phyloP scores from a whole-genome alignment of 2,888 invertebrate species.

The Cerastoderma edule region DNA sequence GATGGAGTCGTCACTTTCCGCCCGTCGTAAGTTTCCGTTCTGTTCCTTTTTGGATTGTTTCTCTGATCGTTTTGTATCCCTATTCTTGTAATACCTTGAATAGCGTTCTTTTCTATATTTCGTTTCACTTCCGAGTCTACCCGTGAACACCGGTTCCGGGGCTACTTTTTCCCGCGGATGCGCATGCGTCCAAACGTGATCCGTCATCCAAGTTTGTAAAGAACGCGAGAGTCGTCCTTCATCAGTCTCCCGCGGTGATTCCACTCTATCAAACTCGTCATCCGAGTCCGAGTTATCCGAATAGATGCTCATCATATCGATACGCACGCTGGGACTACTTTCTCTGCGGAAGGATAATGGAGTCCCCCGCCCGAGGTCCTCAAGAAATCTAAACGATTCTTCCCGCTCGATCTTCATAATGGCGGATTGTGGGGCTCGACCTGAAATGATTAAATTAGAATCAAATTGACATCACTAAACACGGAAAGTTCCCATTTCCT shows the following conservation, averaged over 20 bases:
- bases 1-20: conserved; percentile 71
- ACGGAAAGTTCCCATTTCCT: not conserved
- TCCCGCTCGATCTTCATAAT: conserved; percentile 36
- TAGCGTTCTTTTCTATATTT: conserved; percentile 6
- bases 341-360: conserved; percentile 39
- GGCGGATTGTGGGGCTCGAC: not conserved
- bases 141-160: conserved; percentile 70
- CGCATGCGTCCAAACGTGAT: conserved; percentile 61
- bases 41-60: not conserved
- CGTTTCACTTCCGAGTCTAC: conserved; percentile 62
- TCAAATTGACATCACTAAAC: not conserved
- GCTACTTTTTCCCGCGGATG: conserved; percentile 63
- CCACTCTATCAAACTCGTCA: conserved; percentile 36
- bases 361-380: conserved; percentile 41
- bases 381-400: conserved; percentile 20
- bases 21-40: conserved; percentile 44
- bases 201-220: conserved; percentile 72
- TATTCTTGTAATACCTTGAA: not conserved
- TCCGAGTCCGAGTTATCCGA: conserved; percentile 35
- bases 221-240: conserved; percentile 69
- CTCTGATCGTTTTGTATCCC: not conserved
- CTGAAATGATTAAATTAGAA: not conserved
- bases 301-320: conserved; percentile 36
- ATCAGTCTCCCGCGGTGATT: conserved; percentile 47
- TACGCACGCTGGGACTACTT: conserved; percentile 44